Conservation (phyloP, 2,888 invertebrate genomes). For the Cetonia aurata region DNA sequence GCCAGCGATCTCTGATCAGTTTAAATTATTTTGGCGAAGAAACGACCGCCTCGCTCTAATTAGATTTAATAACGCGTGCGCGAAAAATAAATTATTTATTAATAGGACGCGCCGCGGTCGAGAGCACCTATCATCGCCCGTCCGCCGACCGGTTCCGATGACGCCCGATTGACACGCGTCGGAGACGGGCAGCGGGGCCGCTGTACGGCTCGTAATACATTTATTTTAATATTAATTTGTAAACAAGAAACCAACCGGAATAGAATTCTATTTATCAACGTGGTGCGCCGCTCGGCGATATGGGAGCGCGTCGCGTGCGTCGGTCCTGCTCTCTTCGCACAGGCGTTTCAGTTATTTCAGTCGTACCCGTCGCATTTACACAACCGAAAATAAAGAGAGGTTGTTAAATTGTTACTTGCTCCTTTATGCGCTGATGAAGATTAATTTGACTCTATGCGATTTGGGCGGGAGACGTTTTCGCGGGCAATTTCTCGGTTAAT, state of each 20-base stretch:
- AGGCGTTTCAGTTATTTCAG: too few relatives aligned
- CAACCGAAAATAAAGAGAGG: too few relatives aligned
- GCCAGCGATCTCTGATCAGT: background rate
- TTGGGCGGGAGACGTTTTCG: too few relatives aligned
- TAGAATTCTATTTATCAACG: conserved; percentile 60
- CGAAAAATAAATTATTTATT: conserved; percentile 35
- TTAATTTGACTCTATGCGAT: too few relatives aligned
- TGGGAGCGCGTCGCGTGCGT: background rate
- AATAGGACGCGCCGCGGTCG: conserved; percentile 17
- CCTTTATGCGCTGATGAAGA: too few relatives aligned
- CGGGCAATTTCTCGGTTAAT: too few relatives aligned
- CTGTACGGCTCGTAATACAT: conserved; percentile 55
- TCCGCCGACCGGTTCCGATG: background rate
- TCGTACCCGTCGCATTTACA: too few relatives aligned
- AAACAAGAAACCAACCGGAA: conserved; percentile 62
- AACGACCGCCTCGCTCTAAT: conserved; percentile 28
- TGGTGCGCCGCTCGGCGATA: background rate
- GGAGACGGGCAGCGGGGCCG: background rate
- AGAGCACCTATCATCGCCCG: background rate
- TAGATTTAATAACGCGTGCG: conserved; percentile 16
- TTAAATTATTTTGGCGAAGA: conserved; percentile 28
- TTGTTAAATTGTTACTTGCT: too few relatives aligned
- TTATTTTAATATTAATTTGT: conserved; percentile 64
- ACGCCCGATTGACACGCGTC: background rate
- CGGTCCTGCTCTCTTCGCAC: background rate